Evolutionary conservation across 1,140 invertebrate genomes (phyloP), one percentile per base, ranked within the genome.

Genomic region (Tetranychus cinnabarinus): DNA sequence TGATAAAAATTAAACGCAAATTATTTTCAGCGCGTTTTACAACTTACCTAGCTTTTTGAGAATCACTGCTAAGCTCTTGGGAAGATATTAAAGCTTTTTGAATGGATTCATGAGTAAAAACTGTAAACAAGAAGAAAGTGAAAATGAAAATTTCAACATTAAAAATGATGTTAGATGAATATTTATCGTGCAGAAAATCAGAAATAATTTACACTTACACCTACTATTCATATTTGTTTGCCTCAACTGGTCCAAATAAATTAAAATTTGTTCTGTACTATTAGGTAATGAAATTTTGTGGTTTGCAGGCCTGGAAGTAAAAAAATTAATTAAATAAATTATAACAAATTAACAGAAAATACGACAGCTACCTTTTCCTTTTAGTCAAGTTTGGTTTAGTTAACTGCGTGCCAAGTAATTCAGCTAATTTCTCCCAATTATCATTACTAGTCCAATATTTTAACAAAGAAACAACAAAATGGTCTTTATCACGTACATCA

Each of bases 211-310:
- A 42, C 33, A 54, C 74, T 71, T 67, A 76, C 74, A 75, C 72
- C 62, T 66, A 60, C 58, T 47, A 66, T 31, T 55, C 42, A 50
- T 59, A 33, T 54, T 59, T 58, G 23, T 63, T 70, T 70, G 69
- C 67, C 90, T 78, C 72, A 95, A 79, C 72, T 88, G 82, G 72
- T 97, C 91, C 65, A 96, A 77, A 75, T 97, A 90, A 62, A 82
- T 81, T 65, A 97, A 76, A 61, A 93, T 84, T 77, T 90, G 80
- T 69, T 88, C 84, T 42, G 82, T 77, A 58, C 76, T 79, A 1
- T 83, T 82, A 61, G 79, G 76, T 8, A 56, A 7, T 1, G 23
- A 42, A n/a, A 54, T 34, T 47, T 66, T 58, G 12, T 7, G 50
- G 31, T 62, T 62, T 3, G 61, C 57, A 13, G 42, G 33, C 13